Base-by-base conservation (phyloP, 2,797 vertebrate species). In the Fundulus diaphanus region DNA sequence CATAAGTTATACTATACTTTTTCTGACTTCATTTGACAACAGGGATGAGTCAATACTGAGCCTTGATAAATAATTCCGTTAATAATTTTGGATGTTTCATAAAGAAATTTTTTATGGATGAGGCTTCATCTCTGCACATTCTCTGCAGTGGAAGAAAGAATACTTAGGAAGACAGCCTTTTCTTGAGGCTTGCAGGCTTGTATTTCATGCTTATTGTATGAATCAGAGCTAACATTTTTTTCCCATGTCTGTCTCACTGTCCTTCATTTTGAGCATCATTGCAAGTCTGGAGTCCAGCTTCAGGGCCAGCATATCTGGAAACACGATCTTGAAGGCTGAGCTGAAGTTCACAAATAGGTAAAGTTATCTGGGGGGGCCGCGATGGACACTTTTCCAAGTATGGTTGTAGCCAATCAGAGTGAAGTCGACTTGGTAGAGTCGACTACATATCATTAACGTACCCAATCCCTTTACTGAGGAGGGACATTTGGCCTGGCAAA, bases 221-320 rank as follows among this genome's bases (percentile, higher is more conserved):
- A 89, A 82, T 90, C 83, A 76, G 61, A 81, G 61, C 68, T 33
- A 82, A 79, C 70, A 29, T 56, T 79, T 76, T 76, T 77, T 57
- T 54, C 72, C 72, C n/a, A n/a, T 27, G 56, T 81, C 81, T 69
- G 46, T 75, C 81, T 82, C 42, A 0, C 52, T 82, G 81, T 87
- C 73, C 75, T 57, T 87, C 68, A 61, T 66, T 85, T 81, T 70
- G 74, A 59, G 78, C 9, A 8, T 40, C 9, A 40, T 6, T 6
- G 2, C 2, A 40, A 40, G 9, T 40, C 2, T 2, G 37, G 37
- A 40, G 5, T 40, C 37, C 37, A n/a, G n/a, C n/a, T n/a, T n/a
- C n/a, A n/a, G n/a, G n/a, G n/a, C n/a, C n/a, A n/a, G n/a, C n/a
- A n/a, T n/a, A n/a, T n/a, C n/a, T n/a, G n/a, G n/a, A n/a, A n/a